Evolutionary conservation across 2,888 invertebrate species (phyloP), one percentile per base, ranked within the genome.

Genomic region (Cremastinae sp.): DNA sequence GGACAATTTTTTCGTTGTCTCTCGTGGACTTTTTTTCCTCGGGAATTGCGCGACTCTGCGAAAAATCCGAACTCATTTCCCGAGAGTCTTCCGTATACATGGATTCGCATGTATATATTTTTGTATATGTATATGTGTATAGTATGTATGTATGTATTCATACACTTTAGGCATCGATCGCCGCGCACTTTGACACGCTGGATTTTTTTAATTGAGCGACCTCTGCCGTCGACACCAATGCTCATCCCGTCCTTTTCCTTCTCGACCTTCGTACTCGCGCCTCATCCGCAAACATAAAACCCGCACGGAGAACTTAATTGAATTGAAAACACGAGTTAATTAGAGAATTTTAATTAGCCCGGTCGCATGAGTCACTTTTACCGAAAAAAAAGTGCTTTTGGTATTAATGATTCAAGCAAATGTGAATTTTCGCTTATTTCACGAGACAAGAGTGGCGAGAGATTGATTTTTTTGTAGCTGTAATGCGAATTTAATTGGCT

Each of bases 271-370:
- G 9, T 5, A 28, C 28, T 28, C 28, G 28, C 28, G 28, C 28
- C 5, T 28, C 28, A 28, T 28, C 28, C 28, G 28, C 28, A 28
- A 28, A 28, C 28, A 28, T 28, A 28, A 28, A 28, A 28, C 28
- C 28, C 28, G 2, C 28, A 28, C 5, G 51, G 45, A 68, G 41
- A 75, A 72, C 71, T 74, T 78, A 70, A 80, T 78, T 79, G 77
- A 78, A 78, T 78, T 74, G 74, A 74, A 77, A 79, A 55, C 59
- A 56, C n/a, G 70, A 74, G 77, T 80, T 78, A 79, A 80, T 80
- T 79, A 80, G 80, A 45, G 72, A 68, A 58, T 78, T 80, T 79
- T 80, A 80, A 78, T 79, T 78, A 75, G 75, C 78, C 64, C 75
- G 47, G 58, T 62, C 65, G 78, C 39, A 49, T 12, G 47, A 61